A percentile compares a stretch with the other conserved stretches of the same genome.
These are phyloP conservation scores for Tichodroma muraria DNA, from an alignment of 2,113 vertebrate species.

Conservation along the genomic window DNA sequence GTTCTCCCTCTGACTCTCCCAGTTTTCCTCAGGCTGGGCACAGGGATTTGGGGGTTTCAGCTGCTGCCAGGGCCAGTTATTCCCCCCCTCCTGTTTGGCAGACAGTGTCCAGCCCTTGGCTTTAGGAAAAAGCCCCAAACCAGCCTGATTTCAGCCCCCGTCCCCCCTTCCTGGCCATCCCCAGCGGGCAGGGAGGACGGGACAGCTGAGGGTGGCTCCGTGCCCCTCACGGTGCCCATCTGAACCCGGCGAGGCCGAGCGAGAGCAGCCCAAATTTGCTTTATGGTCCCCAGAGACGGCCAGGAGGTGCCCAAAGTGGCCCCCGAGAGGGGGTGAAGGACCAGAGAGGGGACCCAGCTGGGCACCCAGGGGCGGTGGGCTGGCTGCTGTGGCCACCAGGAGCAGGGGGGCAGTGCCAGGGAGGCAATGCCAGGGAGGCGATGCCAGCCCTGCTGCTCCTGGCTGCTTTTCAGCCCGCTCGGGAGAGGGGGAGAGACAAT, in stretches of 20 bases:
- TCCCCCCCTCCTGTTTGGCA: neutral
- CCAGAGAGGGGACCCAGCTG: neutral
- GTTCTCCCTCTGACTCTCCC: neutral
- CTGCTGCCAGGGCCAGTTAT: neutral
- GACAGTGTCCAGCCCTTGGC: neutral
- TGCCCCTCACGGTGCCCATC: accelerated
- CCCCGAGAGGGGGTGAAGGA: neutral
- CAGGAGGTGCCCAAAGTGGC: neutral
- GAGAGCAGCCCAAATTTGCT: neutral
- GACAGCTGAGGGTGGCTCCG: accelerated
- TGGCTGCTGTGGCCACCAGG: neutral
- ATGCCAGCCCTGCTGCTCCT: neutral
- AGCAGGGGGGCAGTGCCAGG: neutral
- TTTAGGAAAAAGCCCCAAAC: neutral
- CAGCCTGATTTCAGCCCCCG: neutral
- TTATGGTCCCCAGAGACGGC: accelerated
- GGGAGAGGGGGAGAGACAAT: neutral
- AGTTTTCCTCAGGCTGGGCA: neutral
- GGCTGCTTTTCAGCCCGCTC: neutral
- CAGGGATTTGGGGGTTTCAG: neutral
- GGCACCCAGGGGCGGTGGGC: neutral
- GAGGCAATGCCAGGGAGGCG: neutral
- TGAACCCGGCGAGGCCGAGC: neutral
- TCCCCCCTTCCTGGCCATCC: neutral
- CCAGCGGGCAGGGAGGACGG: neutral